These are phyloP conservation scores for Sceliomorpha sp. DNA, from an alignment of 2,888 invertebrate genomes.

Conservation along the genomic window DNA sequence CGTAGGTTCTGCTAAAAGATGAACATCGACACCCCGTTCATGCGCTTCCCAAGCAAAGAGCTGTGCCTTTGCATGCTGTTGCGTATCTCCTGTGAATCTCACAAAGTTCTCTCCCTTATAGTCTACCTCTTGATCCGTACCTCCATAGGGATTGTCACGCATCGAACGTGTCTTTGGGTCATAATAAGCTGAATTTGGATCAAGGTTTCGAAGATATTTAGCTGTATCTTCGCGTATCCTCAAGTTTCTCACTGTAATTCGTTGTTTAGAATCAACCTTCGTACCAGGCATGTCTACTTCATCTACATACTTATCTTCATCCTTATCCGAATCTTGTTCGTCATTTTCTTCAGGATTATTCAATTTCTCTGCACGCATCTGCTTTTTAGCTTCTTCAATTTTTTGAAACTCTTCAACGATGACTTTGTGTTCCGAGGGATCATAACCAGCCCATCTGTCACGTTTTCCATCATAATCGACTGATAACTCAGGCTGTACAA, in stretches of 20 bases:
- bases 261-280: constrained; percentile 99
- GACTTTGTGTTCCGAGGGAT: constrained; percentile 92
- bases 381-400: constrained; percentile 94
- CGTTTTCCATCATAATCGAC: constrained; percentile 97
- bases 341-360: constrained; percentile 88
- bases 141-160: constrained; percentile 96
- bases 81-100: constrained; percentile 96
- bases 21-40: constrained; percentile 95
- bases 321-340: constrained; percentile 89
- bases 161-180: constrained; percentile 99
- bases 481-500: constrained; percentile 88
- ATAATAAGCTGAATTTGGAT: constrained; percentile 98
- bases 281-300: constrained; percentile 99
- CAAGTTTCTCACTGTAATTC: constrained; percentile 98
- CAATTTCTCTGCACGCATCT: constrained; percentile 93
- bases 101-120: constrained; percentile 98
- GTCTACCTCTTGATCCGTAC: constrained; percentile 85
- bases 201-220: constrained; percentile 97
- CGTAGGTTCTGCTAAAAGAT: constrained; percentile 98
- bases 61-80: constrained; percentile 93
- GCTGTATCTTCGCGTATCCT: constrained; percentile 99
- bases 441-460: constrained; percentile 97
- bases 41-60: constrained; percentile 99
- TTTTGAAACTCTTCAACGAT: constrained; percentile 97
- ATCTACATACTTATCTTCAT: constrained; percentile 96